Base-by-base conservation (phyloP, 2,797 vertebrate species). In the Lepidocolaptes lacrymiger region DNA sequence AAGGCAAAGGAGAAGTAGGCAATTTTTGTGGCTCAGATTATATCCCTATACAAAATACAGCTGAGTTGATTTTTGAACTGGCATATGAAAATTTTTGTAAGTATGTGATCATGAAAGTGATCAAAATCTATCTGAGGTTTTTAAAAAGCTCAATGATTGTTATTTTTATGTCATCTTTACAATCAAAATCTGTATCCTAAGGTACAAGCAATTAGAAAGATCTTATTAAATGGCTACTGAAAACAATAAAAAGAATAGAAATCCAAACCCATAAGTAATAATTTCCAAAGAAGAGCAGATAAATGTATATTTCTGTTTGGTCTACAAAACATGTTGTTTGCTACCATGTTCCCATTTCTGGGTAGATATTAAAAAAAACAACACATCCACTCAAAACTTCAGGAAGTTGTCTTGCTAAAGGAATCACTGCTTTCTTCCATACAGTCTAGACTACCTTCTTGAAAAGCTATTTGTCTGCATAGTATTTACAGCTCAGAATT, bases 11-110 rank as follows among this genome's bases (percentile, higher is more conserved):
- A 96, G 90, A 93, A 97, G 94, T 94, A 93, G 95, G 95, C 94
- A 97, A 95, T 97, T 97, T 97, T 95, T 95, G 94, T 96, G 97
- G 93, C 88, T 97, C 91, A 93, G 94, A 85, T 97, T 96, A 96
- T 97, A 96, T 94, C 88, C 82, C 93, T 97, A 94, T 91, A 93
- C 77, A 95, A 95, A 96, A 77, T 91, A 91, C 75, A 97, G 56
- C 77, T 83, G 73, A 95, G 66, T 27, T 81, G 93, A 56, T 88
- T 95, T 96, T 91, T 95, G 64, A 61, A 62, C 80, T 74, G 91
- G 85, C 69, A 71, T 87, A 62, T 78, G 84, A 89, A 94, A 76
- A 77, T 49, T 91, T 94, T 85, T 85, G 59, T 36, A 73, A 77
- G 12, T 91, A 58, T 39, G 17, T 43, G 71, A 78, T 62, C 67